Percentiles rank a stretch among this genome's conserved stretches.
These are phyloP conservation scores for Mus spicilegus DNA, from an alignment of 2,113 vertebrate species.

Conservation along the genomic window DNA sequence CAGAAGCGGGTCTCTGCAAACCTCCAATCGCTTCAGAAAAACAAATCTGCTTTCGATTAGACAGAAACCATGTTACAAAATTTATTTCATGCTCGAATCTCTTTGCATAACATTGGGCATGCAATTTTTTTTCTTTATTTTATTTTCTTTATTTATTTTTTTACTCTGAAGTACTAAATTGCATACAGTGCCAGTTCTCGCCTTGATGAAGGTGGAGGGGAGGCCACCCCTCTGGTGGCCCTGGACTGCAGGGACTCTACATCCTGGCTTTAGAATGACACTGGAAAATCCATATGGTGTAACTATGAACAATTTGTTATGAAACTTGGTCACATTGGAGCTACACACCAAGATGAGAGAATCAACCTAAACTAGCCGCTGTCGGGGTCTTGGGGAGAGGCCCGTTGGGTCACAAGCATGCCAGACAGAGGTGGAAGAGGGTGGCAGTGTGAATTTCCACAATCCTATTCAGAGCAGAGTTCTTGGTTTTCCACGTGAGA, in stretches of 20 bases:
- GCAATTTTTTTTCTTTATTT: slow-evolving; percentile 81
- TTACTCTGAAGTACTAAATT: slow-evolving; percentile 94
- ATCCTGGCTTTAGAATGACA: slow-evolving; percentile 89
- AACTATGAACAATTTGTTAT: slow-evolving; percentile 87
- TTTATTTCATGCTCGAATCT: slow-evolving; percentile 99
- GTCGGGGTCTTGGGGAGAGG: slow-evolving; percentile 82
- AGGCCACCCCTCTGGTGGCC: slow-evolving; percentile 83
- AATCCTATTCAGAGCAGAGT: slow-evolving; percentile 86
- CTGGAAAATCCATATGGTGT: slow-evolving; percentile 88
- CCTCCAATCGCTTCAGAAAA: slow-evolving; percentile 87
- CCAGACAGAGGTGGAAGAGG: slow-evolving; percentile 88
- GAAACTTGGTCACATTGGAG: slow-evolving; percentile 88
- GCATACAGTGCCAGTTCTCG: slow-evolving; percentile 89
- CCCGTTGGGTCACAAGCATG: slow-evolving; percentile 91
- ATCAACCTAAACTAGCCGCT: slow-evolving; percentile 87
- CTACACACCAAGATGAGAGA: slow-evolving; percentile 91
- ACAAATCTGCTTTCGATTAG: slow-evolving; percentile 90
- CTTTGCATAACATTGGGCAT: slow-evolving; percentile 99
- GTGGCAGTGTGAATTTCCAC: slow-evolving; percentile 85
- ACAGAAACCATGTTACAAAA: slow-evolving; percentile 95
- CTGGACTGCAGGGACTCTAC: slow-evolving; percentile 82
- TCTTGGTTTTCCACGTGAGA: slow-evolving; percentile 84
- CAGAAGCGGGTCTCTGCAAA: slow-evolving; percentile 88
- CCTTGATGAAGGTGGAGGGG: slow-evolving; percentile 89
- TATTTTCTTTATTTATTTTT: slow-evolving; percentile 70